Conservation (phyloP, 2,888 invertebrate species). For the Halictus quadricinctus region DNA sequence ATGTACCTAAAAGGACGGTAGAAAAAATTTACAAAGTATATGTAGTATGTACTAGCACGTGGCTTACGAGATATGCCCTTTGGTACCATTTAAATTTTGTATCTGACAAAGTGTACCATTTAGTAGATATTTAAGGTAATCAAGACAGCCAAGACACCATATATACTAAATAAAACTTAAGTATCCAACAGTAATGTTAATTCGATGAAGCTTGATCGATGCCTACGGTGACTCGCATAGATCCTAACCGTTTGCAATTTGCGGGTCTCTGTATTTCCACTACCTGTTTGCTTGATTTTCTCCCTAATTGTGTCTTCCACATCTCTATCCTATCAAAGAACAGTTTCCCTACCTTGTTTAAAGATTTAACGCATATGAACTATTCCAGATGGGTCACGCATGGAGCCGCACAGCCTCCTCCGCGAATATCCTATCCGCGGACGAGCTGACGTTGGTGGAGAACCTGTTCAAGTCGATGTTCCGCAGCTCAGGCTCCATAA, state of each 20-base stretch:
- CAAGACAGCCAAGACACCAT: not conserved
- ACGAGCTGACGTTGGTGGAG: constrained; percentile 79
- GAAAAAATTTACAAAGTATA: not conserved
- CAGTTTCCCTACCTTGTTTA: not conserved
- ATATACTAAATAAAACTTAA: not conserved
- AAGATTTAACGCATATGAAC: not conserved
- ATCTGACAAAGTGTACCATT: not conserved
- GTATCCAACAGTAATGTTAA: not conserved
- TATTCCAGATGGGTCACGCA: constrained; percentile 80
- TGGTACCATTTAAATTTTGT: not conserved
- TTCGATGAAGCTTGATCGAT: not conserved
- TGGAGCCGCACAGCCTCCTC: constrained; percentile 79
- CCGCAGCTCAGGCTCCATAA: constrained; percentile 81
- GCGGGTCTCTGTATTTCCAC: not conserved
- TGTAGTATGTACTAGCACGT: not conserved
- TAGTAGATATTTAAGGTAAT: not conserved
- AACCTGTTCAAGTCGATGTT: constrained; percentile 81
- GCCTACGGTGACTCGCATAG: not conserved
- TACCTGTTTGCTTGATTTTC: not conserved
- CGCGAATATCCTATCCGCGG: constrained; percentile 79
- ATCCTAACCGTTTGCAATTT: not conserved
- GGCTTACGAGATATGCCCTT: not conserved
- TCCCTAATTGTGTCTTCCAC: not conserved
- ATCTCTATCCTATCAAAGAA: not conserved
- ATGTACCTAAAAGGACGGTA: not conserved